These are phyloP conservation scores for Pteronura brasiliensis DNA, from an alignment of 2,113 vertebrate species.

Conservation along the genomic window DNA sequence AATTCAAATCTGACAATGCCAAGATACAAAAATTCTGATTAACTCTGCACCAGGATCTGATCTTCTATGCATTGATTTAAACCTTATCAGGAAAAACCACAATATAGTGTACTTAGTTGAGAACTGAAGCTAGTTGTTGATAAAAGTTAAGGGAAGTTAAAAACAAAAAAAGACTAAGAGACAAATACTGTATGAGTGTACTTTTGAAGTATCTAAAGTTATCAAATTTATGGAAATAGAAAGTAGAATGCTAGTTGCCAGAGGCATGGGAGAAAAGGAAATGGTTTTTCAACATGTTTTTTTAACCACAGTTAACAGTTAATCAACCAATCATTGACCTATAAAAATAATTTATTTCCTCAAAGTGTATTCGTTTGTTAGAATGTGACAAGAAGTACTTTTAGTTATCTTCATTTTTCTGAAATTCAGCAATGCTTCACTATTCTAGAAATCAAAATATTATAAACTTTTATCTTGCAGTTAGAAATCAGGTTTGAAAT, in stretches of 20 bases:
- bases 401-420: not conserved
- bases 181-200: not conserved
- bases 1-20: not conserved
- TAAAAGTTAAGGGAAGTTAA: not conserved
- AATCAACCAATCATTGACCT: not conserved
- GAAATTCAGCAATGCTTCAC: not conserved
- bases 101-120: not conserved
- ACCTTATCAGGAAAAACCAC: not conserved
- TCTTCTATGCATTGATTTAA: not conserved
- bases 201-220: not conserved
- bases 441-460: not conserved
- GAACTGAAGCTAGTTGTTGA: not conserved
- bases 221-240: not conserved
- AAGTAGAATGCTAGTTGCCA: not conserved
- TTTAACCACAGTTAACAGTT: not conserved
- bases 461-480: not conserved
- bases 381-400: not conserved
- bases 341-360: not conserved
- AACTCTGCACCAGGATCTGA: not conserved
- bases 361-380: not conserved
- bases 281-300: not conserved
- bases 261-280: not conserved
- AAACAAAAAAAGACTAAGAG: not conserved
- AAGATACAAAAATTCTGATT: not conserved
- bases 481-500: not conserved